Evolutionary conservation across 2,888 invertebrate genomes (phyloP), one percentile per base, ranked within the genome.

Genomic region (Brachylomia viminalis): DNA sequence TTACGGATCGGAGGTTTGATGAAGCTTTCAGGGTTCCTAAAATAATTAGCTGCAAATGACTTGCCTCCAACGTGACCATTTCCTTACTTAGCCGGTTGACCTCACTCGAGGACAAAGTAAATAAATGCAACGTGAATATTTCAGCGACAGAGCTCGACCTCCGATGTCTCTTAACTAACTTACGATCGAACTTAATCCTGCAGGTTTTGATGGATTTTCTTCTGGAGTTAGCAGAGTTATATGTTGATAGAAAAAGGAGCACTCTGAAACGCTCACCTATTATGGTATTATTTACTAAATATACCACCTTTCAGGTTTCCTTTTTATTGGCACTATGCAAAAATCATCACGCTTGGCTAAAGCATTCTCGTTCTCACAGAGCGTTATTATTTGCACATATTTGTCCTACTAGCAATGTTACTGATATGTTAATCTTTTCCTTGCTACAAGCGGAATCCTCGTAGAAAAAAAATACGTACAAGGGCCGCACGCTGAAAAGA

Each of bases 111-210:
- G n/a, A 38, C 56, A 83, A 62, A 70, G 33, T 47, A 71, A 71
- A 78, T 78, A 62, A 67, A 45, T 64, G 66, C 83, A 78, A 17
- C 52, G 67, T 83, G 62, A 80, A 83, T 78, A 78, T 83, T 78
- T 83, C 20, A 83, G 52, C 10, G 42, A 5, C 5, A 56, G 33
- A 68, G n/a, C 64, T 49, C 20, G 45, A 49, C 20, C 17, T 23
- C 17, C 49, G 7, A 64, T 49, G 64, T 61, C 54, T 66, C 5
- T 6, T 69, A 77, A 77, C 64, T 64, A 75, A 75, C 61, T 79
- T 27, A 17, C n/a, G 15, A 77, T 54, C 15, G 49, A 42, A 59
- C 30, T 80, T 56, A 75, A 58, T 64, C 20, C 27, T n/a, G 2
- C 10, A 17, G 23, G 8, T 56, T 52, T 64, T 54, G 23, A 56